Base-by-base conservation (phyloP, 30 jellyfish, hydroid and myxozoan species). In the Catostylus mosaicus region DNA sequence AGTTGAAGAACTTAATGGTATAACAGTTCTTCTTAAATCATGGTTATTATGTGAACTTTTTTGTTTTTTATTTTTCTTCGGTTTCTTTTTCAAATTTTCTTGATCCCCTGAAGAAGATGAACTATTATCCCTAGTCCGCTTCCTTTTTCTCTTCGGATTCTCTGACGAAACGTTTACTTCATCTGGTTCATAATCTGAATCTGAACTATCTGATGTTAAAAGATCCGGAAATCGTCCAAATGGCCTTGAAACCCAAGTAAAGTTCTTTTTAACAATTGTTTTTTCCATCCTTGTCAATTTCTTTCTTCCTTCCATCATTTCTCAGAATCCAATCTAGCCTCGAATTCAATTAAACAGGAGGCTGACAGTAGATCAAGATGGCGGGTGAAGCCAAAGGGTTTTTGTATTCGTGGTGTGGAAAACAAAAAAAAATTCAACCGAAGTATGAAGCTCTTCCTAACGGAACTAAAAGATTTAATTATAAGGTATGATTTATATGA, bases 351-450 rank as follows among this genome's bases (percentile, higher is more conserved):
- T n/a, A 14, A 40, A 40, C 54, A 40, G 54, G 54, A 14, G 12
- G 14, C 54, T 14, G 14, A 7, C 54, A 48, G 63, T 4, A 7
- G 1, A 16, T 31, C 45, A 83, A 66, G 35, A 95, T 95, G 99
- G 97, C 99, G 46, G 99, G 99, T 19, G 96, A 87, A 81, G 97
- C 75, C 75, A 95, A 95, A 84, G 96, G 97, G 30, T 95, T 83
- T 61, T 71, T 95, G 62, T 95, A 75, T 71, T 29, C 96, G 6
- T 95, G 99, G 99, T 89, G 93, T 67, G 99, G 99, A 36, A 88
- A 89, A 52, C 94, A 95, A 48, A 77, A 61, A 47, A 75, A 80
- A 38, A 85, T 85, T 20, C 92, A 86, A 45, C 99, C 99, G 24
- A 72, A 84, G 29, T 95, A 89, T 69, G 84, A 43, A 10, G 83